phyloP scores from a whole-genome alignment of 2,797 vertebrate species.

The Aeoliscus strigatus region DNA sequence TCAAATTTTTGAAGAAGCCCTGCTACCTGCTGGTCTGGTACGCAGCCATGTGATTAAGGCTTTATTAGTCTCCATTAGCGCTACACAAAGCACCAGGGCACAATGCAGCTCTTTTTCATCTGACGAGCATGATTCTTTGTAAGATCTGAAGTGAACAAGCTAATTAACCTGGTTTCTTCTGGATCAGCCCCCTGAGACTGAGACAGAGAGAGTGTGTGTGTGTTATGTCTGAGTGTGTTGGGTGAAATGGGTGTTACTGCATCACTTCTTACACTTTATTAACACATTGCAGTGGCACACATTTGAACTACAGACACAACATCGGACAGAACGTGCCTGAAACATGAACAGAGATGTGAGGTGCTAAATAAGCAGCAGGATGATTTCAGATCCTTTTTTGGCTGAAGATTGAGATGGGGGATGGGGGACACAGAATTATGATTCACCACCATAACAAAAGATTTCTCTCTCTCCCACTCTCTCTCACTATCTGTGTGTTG shows the following conservation, averaged over 20 bases:
- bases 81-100: slow-evolving; percentile 57
- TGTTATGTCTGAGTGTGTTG: slow-evolving; percentile 13
- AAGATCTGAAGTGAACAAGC: slow-evolving; percentile 77
- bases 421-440: slow-evolving; percentile 46
- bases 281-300: slow-evolving; percentile 72
- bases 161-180: slow-evolving; percentile 85
- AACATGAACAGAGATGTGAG: slow-evolving; percentile 4
- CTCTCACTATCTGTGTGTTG: slow-evolving; percentile 30
- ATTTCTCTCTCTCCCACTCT: slow-evolving; percentile 31
- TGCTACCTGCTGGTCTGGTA: slow-evolving; percentile 41
- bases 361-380: slow-evolving; percentile 25
- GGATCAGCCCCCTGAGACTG: slow-evolving; percentile 77
- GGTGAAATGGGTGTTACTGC: slow-evolving; percentile 78
- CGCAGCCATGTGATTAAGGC: slow-evolving; percentile 50
- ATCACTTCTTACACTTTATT: slow-evolving; percentile 91
- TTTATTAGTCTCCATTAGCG: slow-evolving; percentile 61
- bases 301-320: slow-evolving; percentile 58
- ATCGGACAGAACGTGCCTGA: slow-evolving; percentile 12
- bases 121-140: slow-evolving; percentile 60
- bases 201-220: slow-evolving; percentile 40
- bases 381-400: slow-evolving; percentile 52
- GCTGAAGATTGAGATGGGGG: slow-evolving; percentile 41
- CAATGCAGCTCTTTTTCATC: slow-evolving; percentile 61
- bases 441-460: slow-evolving; percentile 63
- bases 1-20: slow-evolving; percentile 49